Percentiles rank a stretch among this genome's conserved stretches.
Conservation (phyloP, 2,797 vertebrate species). For the Pteropus rufus region DNA sequence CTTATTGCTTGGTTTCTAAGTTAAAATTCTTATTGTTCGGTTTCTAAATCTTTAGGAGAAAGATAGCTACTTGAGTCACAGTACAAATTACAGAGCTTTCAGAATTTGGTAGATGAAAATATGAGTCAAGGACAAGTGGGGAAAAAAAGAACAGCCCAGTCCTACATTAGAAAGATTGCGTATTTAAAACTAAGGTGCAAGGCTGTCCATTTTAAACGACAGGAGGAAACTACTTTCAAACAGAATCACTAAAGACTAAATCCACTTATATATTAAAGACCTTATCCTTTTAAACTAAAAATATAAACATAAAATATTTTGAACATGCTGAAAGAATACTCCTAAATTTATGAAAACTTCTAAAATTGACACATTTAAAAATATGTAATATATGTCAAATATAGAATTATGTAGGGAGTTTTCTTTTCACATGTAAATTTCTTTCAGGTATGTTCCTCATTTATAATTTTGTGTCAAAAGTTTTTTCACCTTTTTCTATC, state of each 20-base stretch:
- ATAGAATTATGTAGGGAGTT: neutral
- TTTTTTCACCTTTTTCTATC: neutral
- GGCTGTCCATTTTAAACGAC: neutral
- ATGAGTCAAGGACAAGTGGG: neutral
- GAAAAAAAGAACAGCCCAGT: neutral
- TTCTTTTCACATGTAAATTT: neutral
- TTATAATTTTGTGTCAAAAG: neutral
- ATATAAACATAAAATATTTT: neutral
- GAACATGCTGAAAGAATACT: neutral
- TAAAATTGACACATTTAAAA: conserved; percentile 5
- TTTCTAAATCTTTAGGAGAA: neutral
- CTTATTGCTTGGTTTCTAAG: neutral
- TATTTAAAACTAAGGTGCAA: neutral
- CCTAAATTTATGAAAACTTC: neutral
- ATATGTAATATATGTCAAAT: neutral
- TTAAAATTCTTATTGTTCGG: neutral
- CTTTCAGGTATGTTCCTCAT: neutral
- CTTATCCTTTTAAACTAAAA: neutral
- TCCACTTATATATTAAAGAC: conserved; percentile 19
- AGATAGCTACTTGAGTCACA: neutral
- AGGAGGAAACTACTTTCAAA: neutral
- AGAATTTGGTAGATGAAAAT: neutral
- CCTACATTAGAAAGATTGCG: neutral
- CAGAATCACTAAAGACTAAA: neutral
- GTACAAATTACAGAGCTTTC: neutral